A percentile compares a stretch with the other conserved stretches of the same genome.
These are phyloP conservation scores for Brachionus plicatilis DNA, from an alignment of 1,140 invertebrate species.

Conservation along the genomic window DNA sequence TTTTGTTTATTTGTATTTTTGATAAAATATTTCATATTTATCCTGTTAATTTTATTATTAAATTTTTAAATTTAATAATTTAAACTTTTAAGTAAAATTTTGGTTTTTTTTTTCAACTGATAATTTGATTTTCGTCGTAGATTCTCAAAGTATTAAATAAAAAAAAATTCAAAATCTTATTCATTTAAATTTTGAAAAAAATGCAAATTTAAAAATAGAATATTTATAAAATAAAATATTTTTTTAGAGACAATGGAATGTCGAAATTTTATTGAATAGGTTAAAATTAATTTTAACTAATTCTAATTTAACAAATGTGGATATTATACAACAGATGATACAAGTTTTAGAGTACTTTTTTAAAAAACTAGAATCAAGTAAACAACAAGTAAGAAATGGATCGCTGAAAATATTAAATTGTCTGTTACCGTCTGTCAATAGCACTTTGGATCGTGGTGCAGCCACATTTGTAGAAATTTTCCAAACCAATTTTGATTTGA, in stretches of 20 bases:
- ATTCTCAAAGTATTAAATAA: too few relatives aligned
- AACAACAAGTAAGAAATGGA: not conserved
- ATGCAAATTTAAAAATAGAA: not conserved
- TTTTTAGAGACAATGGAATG: constrained; percentile 8
- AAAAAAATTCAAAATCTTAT: too few relatives aligned
- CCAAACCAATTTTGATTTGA: not conserved
- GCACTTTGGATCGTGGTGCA: not conserved
- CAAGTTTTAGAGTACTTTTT: constrained; percentile 18
- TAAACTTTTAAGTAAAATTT: not conserved
- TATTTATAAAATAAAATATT: not conserved
- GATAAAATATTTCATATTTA: not conserved
- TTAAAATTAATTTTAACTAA: not conserved
- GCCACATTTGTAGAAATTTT: not conserved
- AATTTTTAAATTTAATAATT: not conserved
- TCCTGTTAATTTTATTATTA: not conserved
- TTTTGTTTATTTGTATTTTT: not conserved
- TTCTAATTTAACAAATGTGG: not conserved
- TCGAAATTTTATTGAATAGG: constrained; percentile 13
- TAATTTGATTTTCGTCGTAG: too few relatives aligned
- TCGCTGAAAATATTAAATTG: constrained; percentile 14
- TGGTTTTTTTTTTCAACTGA: too few relatives aligned
- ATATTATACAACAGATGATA: not conserved
- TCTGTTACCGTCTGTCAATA: not conserved
- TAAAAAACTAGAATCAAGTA: not conserved
- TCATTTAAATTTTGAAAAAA: not conserved